Evolutionary conservation across 2,113 vertebrate species (phyloP).

Genomic region (Passer montanus): DNA sequence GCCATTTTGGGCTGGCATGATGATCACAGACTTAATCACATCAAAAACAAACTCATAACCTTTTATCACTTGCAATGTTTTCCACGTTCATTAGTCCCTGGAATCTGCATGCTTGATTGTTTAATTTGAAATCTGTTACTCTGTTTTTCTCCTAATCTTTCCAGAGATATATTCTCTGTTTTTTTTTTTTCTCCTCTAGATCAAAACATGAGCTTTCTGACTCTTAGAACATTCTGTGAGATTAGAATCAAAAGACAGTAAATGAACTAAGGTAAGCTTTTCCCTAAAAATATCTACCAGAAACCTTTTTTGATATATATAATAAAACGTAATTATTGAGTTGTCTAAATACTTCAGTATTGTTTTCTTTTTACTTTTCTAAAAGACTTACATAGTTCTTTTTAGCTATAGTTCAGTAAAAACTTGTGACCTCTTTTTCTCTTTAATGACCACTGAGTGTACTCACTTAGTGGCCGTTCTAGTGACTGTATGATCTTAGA

Average conservation of each 20-base stretch:
- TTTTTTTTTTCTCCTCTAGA: not conserved
- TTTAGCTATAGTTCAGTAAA: not conserved
- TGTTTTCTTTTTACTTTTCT: not conserved
- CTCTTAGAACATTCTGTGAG: not conserved
- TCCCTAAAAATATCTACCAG: not conserved
- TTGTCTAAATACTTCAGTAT: not conserved
- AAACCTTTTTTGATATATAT: not conserved
- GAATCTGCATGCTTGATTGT: slow-evolving; percentile 1
- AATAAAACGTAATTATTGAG: not conserved
- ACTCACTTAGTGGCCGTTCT: not conserved
- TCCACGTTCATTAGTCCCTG: not conserved
- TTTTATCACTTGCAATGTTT: not conserved
- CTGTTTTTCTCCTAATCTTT: not conserved
- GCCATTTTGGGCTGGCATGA: not conserved
- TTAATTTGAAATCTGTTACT: not conserved
- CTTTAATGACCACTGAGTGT: not conserved
- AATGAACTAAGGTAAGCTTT: not conserved
- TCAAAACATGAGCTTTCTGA: not conserved
- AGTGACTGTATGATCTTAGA: not conserved
- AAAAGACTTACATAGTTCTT: not conserved
- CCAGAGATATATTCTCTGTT: not conserved
- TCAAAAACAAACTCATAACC: not conserved
- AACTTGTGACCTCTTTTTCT: not conserved
- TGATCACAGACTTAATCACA: not conserved
- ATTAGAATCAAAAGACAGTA: not conserved